Evolutionary conservation across 2,113 vertebrate genomes (phyloP), one percentile per base, ranked within the genome.

Genomic region (Osmerus eperlanus): DNA sequence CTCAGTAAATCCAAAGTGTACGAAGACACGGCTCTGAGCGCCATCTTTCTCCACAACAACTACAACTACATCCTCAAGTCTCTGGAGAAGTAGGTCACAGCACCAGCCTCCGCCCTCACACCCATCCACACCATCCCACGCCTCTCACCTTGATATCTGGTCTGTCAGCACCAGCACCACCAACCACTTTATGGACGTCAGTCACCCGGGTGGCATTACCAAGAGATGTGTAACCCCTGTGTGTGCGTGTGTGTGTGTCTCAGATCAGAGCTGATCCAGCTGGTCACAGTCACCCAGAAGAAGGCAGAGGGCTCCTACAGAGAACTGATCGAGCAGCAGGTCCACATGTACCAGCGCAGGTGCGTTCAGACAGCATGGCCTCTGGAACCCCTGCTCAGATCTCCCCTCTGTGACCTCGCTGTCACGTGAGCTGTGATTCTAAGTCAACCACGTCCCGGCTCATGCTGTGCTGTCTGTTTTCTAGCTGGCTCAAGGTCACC

Each of bases 41-140:
- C 96, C 78, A 93, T 99, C 74, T 99, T 99, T 82, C 92, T 99
- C 51, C 96, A 97, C 89, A 99, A 99, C 91, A 99, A 97, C 90
- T 99, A 98, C 90, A 99, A 99, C 92, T 99, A 99, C 89, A 99
- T 95, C 86, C 93, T 99, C 76, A 99, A 99, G 87, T 97, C 97
- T 19, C 93, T 98, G 90, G 96, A 99, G 84, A 98, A 98, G 97
- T 98, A 82, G 87, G 94, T 87, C 41, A 13, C 4, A 7, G 5
- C 58, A 52, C 21, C 53, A 19, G 36, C 14, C 51, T 52, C 13
- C 47, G 53, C 14, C 25, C 29, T 18, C 28, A 3, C 12, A 23
- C 15, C 4, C 55, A 18, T 12, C 18, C n/a, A 5, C 28, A 19
- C 28, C 28, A 15, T 28, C 23, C 47, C 14, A 47, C 32, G 32